Evolutionary conservation across 2,797 vertebrate genomes (phyloP).

Genomic region (Chromobotia macracanthus): DNA sequence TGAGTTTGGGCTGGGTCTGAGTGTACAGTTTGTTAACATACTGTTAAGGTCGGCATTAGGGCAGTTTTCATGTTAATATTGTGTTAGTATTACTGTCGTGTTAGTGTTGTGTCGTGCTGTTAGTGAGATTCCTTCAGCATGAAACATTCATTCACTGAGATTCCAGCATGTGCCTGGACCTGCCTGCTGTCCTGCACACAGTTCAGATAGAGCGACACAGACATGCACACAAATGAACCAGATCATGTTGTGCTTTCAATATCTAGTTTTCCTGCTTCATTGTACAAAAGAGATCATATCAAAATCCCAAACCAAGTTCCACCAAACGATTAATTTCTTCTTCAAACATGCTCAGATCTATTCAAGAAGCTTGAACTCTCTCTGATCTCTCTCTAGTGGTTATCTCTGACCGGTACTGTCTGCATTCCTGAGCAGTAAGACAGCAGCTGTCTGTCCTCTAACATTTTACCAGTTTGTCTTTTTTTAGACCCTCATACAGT

Average conservation of each 20-base stretch:
- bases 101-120: constrained; percentile 53
- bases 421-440: constrained; percentile 70
- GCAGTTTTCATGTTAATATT: background rate
- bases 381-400: constrained; percentile 38
- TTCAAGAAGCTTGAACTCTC: no score
- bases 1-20: no score
- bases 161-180: constrained; percentile 45
- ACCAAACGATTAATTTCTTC: no score
- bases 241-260: background rate
- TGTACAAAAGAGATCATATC: no score
- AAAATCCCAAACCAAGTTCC: no score
- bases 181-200: constrained; percentile 18
- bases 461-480: background rate
- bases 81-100: background rate
- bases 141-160: constrained; percentile 22
- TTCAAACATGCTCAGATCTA: no score
- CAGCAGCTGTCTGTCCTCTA: background rate
- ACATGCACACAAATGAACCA: background rate
- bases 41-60: background rate
- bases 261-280: no score
- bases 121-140: constrained; percentile 72
- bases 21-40: no score
- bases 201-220: background rate
- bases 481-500: background rate
- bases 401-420: constrained; percentile 63